Percentiles rank a stretch among this genome's conserved stretches.
phyloP scores from a whole-genome alignment of 2,888 invertebrate genomes.

The Odontocolon sp. region DNA sequence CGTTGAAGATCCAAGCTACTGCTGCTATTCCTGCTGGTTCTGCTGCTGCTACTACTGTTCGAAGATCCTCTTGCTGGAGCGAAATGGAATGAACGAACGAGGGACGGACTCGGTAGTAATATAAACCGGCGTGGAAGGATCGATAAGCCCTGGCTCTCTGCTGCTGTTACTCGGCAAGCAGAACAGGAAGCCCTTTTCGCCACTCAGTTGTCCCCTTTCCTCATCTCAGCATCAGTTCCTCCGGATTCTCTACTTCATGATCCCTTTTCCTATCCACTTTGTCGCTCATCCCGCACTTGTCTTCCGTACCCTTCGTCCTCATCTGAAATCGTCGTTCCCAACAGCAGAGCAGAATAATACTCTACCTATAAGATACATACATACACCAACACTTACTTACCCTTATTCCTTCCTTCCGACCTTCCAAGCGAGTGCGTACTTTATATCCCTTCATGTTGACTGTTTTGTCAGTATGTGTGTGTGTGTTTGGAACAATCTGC shows the following conservation, averaged over 20 bases:
- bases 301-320: constrained; percentile 13
- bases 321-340: neutral
- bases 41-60: constrained; percentile 19
- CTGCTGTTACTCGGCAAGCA: too few species aligned
- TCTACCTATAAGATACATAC: too few species aligned
- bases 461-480: too few species aligned
- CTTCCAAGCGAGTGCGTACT: neutral
- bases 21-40: neutral
- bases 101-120: constrained; percentile 34
- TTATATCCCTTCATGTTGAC: neutral
- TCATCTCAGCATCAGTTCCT: constrained; percentile 17
- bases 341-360: neutral
- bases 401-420: neutral
- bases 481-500: neutral
- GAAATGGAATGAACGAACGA: constrained; percentile 28
- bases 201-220: neutral
- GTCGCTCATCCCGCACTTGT: constrained; percentile 6
- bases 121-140: constrained; percentile 45
- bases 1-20: constrained; percentile 33
- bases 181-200: constrained; percentile 20
- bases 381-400: neutral
- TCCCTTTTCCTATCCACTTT: constrained; percentile 9
- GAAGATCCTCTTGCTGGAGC: constrained; percentile 31
- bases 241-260: constrained; percentile 32
- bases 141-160: constrained; percentile 51